These are phyloP conservation scores for Drosophila chauvacae DNA, from an alignment of 1,140 invertebrate species.

Conservation along the genomic window DNA sequence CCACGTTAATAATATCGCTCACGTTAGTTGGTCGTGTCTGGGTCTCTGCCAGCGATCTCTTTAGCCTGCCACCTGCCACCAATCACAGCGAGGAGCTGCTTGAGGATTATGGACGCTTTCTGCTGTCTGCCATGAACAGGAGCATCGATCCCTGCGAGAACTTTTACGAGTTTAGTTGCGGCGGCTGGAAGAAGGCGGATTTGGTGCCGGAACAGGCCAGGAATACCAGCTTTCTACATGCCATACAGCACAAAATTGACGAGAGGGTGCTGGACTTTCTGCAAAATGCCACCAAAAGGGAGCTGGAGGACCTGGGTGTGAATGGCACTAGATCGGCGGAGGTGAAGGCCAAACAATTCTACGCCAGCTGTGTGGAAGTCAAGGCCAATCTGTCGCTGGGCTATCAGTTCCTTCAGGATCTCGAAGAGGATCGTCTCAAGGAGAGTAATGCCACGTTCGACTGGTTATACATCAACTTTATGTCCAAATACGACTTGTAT, in stretches of 20 bases:
- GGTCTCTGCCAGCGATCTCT: slow-evolving; percentile 42
- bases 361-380: slow-evolving; percentile 54
- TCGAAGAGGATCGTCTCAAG: slow-evolving; percentile 49
- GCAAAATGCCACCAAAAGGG: slow-evolving; percentile 57
- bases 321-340: slow-evolving; percentile 45
- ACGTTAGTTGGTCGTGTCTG: not conserved
- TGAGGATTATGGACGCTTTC: slow-evolving; percentile 62
- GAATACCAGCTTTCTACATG: slow-evolving; percentile 64
- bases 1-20: slow-evolving; percentile 58
- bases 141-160: slow-evolving; percentile 89
- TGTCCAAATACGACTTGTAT: slow-evolving; percentile 68
- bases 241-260: slow-evolving; percentile 72
- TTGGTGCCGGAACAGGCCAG: slow-evolving; percentile 82
- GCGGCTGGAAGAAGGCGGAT: slow-evolving; percentile 85
- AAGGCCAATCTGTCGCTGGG: slow-evolving; percentile 57
- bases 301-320: slow-evolving; percentile 30
- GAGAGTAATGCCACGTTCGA: slow-evolving; percentile 34
- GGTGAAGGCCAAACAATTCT: slow-evolving; percentile 70
- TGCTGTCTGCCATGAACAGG: slow-evolving; percentile 67
- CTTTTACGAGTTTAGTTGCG: slow-evolving; percentile 89
- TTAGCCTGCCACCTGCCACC: slow-evolving; percentile 34
- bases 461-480: slow-evolving; percentile 74
- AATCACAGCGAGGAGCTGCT: slow-evolving; percentile 67
- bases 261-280: slow-evolving; percentile 55
- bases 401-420: slow-evolving; percentile 24